Base-by-base conservation (phyloP, 64 coral and sea anemone genomes). In the Montipora cactus region DNA sequence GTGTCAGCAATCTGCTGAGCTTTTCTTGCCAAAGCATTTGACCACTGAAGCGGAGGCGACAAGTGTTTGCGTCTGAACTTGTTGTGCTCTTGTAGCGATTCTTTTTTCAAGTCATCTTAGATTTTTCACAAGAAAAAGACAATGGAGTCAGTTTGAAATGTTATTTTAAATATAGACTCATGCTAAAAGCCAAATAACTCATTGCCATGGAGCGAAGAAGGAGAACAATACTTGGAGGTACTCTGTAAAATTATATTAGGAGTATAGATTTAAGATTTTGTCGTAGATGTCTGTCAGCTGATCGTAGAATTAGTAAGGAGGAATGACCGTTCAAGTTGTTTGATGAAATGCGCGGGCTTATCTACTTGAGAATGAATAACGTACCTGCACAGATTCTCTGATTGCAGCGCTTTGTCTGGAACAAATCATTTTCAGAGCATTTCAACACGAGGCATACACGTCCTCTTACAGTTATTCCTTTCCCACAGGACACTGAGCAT, bases 31-130 rank as follows among this genome's bases (percentile, higher is more conserved):
- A 97, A 87, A 16, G 89, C 2, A 44, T 91, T 72, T 47, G 96
- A 97, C 96, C 96, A 97, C 1, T 72, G 62, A 23, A 97, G 74
- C 0, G 96, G 89, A 11, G 78, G 89, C 2, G 92, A 90, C 59
- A 92, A 93, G 28, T 97, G 96, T n/a, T 78, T 80, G 46, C 76
- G 70, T 49, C 96, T 93, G 4, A 97, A 25, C 44, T 74, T 84
- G 62, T 97, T 97, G 7, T 95, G 96, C 23, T 93, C 96, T 79
- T 78, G 59, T 23, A 97, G 80, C 11, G 88, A 92, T 52, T 89
- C 77, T 25, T 48, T 86, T 46, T 76, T 78, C 88, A 81, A 75
- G 7, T 95, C 88, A 90, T 95, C 93, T 95, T 19, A 13, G 68
- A 67, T 23, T n/a, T 81, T 69, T 13, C 78, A 58, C 59, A 47